Conservation (phyloP, 2,888 invertebrate genomes). For the Eudemis profundana region DNA sequence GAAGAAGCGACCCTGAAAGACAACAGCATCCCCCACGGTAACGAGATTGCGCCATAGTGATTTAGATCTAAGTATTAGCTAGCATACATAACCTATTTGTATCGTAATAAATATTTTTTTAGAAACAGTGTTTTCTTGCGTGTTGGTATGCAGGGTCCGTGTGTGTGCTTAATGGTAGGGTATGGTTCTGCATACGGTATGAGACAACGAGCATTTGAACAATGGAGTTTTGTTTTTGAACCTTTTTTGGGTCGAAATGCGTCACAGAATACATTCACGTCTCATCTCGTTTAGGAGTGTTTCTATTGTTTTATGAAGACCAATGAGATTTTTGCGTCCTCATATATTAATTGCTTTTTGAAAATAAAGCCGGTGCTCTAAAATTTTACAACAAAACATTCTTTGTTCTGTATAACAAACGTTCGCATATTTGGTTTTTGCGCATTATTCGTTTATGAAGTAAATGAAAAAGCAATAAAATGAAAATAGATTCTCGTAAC, state of each 20-base stretch:
- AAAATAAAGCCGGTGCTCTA: not conserved
- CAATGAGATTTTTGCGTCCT: conserved; percentile 12
- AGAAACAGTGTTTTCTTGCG: conserved; percentile 63
- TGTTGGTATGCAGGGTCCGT: conserved; percentile 60
- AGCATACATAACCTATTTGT: conserved; percentile 64
- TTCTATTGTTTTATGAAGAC: conserved; percentile 17
- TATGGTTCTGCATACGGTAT: conserved; percentile 39
- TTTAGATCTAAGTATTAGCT: conserved; percentile 69
- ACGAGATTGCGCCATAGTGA: conserved; percentile 70
- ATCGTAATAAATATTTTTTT: conserved; percentile 81
- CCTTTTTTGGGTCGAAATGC: conserved; percentile 41
- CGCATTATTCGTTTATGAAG: not conserved
- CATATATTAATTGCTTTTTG: conserved; percentile 13
- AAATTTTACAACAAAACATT: not conserved
- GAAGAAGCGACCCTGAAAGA: conserved; percentile 70
- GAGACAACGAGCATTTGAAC: conserved; percentile 54
- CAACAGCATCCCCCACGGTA: conserved; percentile 74
- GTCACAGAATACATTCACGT: conserved; percentile 32
- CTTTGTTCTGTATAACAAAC: not conserved
- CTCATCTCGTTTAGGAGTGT: conserved; percentile 27
- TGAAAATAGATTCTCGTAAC: not conserved
- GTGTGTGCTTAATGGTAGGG: conserved; percentile 45
- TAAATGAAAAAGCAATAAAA: not conserved
- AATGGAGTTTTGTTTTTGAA: conserved; percentile 53
- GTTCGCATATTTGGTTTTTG: not conserved